These are phyloP conservation scores for Ptychodera flava DNA, from an alignment of 35 echinoderm and acorn worm species.

Conservation along the genomic window DNA sequence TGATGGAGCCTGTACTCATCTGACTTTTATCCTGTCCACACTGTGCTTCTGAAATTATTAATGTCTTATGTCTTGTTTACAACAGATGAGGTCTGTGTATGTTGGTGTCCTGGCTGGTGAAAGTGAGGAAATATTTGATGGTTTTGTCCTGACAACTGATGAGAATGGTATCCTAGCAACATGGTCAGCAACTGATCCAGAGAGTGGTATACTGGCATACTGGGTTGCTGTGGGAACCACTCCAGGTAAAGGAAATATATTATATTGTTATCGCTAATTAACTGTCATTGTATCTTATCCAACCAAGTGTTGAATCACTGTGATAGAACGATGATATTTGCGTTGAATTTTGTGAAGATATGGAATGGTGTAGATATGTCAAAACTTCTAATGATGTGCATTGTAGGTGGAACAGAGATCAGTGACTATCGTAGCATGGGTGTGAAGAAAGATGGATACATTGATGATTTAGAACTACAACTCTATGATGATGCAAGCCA, in stretches of 20 bases:
- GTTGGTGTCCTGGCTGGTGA: conserved; percentile 29
- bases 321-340: not conserved
- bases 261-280: too few relatives aligned
- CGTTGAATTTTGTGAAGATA: not conserved
- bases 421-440: not conserved
- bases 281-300: too few relatives aligned
- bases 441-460: not conserved
- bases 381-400: not conserved
- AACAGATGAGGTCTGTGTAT: not conserved
- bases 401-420: conserved; percentile 19
- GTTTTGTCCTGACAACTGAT: conserved; percentile 32
- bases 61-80: too few relatives aligned
- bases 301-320: too few relatives aligned
- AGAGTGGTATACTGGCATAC: conserved; percentile 40
- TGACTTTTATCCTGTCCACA: too few relatives aligned
- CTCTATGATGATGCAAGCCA: conserved; percentile 12
- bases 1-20: too few relatives aligned
- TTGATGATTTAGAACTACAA: conserved; percentile 10
- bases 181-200: conserved; percentile 28
- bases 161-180: conserved; percentile 19
- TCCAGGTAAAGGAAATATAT: conserved; percentile 35
- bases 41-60: too few relatives aligned
- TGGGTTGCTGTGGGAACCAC: conserved; percentile 32
- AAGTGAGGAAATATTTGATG: conserved; percentile 27
- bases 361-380: not conserved